Evolutionary conservation across 2,888 invertebrate genomes (phyloP), one percentile per base, ranked within the genome.

Genomic region (Campopleginae sp.): DNA sequence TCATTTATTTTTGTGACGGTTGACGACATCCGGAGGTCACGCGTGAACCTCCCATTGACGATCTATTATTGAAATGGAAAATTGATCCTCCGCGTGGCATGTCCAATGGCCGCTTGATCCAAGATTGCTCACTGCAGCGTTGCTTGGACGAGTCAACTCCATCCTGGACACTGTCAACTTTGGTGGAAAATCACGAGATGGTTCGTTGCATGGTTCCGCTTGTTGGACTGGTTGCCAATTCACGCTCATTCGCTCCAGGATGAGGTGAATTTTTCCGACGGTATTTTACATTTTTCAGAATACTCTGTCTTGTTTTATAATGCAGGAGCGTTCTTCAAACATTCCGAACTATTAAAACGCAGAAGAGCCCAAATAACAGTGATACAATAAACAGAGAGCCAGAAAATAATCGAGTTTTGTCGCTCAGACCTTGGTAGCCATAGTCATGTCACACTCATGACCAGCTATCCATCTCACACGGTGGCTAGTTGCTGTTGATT

Each of bases 401-500:
- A n/a, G 12, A 44, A 77, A 77, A 51, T 71, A 76, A 82, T 81
- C 61, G 74, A 31, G 44, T 63, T 81, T 68, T 80, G 42, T 27
- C 38, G 58, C 65, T 72, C 66, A 58, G 23, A 74, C 38, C 48
- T 27, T 54, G 23, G 54, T 12, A 54, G 54, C 54, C 54, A 58
- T 27, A 58, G 33, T 65, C 38, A 10, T n/a, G 63, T 63, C 33
- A 38, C n/a, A 12, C 65, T 19, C 12, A n/a, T 38, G 10, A 38
- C 8, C 65, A 38, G 33, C 19, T 65, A 38, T 38, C 33, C 31
- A 33, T 38, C 38, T 33, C 38, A 51, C 42, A 63, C 74, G 33
- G 68, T 54, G 75, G 78, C 72, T 84, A 74, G 84, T 86, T 61
- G 84, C 86, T 87, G 87, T 88, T 90, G 90, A 92, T 92, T 91